These are phyloP conservation scores for Perizoma flavofasciatum DNA, from an alignment of 2,888 invertebrate species.

Conservation along the genomic window DNA sequence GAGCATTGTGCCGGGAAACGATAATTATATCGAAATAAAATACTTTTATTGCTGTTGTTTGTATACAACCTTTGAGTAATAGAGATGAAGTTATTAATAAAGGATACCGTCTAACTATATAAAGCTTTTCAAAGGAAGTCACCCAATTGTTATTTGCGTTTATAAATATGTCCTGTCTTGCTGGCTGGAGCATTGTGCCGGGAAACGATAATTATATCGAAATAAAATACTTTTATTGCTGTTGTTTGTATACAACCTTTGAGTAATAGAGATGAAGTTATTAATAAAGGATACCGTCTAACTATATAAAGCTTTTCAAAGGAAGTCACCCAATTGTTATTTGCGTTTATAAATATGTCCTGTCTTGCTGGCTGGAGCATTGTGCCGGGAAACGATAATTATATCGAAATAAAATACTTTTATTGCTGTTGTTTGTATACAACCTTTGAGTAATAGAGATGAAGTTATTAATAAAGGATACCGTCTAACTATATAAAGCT, in stretches of 20 bases:
- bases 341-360: too few relatives aligned
- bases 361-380: background rate
- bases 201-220: slow-evolving; percentile 3
- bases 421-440: background rate
- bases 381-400: slow-evolving; percentile 3
- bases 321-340: too few relatives aligned
- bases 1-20: background rate
- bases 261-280: background rate
- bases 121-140: too few relatives aligned
- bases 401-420: slow-evolving; percentile 1
- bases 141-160: too few relatives aligned
- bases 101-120: too few relatives aligned
- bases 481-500: too few relatives aligned
- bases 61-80: background rate
- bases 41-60: slow-evolving; percentile 1
- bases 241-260: background rate
- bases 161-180: too few relatives aligned
- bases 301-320: too few relatives aligned
- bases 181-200: background rate
- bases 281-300: too few relatives aligned
- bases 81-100: background rate
- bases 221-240: slow-evolving; percentile 1
- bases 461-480: too few relatives aligned
- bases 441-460: background rate
- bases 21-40: slow-evolving; percentile 3